Evolutionary conservation across 2,888 invertebrate species (phyloP), one percentile per base, ranked within the genome.

Genomic region (Sicus ferrugineus): DNA sequence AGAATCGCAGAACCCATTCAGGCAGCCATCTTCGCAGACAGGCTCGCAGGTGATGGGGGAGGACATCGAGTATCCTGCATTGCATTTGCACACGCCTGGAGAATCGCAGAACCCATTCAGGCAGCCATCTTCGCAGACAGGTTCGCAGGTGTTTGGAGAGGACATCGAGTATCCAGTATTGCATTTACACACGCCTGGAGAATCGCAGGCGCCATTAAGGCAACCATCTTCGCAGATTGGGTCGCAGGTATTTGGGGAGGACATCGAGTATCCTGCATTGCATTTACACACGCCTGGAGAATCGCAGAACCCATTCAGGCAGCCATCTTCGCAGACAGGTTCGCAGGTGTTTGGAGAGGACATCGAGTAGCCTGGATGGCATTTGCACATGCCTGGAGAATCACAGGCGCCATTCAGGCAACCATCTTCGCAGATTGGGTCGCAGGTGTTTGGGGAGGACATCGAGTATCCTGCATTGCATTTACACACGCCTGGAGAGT

Each of bases 151-250:
- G 28, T 67, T 54, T 0, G 56, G 28, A 0, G 58, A 42, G 6
- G 66, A 54, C 63, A 67, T 26, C 9, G 61, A 61, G 82, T 86
- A 92, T 0, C 92, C 92, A 5, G 86, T 83, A 73, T 90, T 89
- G 75, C 93, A 93, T 61, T 90, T 86, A 76, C 93, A 93, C 75
- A 88, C 87, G 80, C 90, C 89, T 0, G 92, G 92, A 0, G 88
- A 88, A 0, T 90, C 88, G 74, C 92, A 92, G 6, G 87, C 84
- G 0, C 92, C 92, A 77, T 92, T 92, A 0, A 85, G 84, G 76
- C 92, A 92, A 0, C 90, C 91, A 26, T 70, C 74, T 7, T 46
- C 38, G 70, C 86, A 86, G 64, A 79, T 72, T 5, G 74, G 70
- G 34, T 69, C 64, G 38, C 75, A 75, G 1, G 54, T 63, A 21